Evolutionary conservation across 1,140 invertebrate genomes (phyloP), one percentile per base, ranked within the genome.

Genomic region (Papilio aristodemus): DNA sequence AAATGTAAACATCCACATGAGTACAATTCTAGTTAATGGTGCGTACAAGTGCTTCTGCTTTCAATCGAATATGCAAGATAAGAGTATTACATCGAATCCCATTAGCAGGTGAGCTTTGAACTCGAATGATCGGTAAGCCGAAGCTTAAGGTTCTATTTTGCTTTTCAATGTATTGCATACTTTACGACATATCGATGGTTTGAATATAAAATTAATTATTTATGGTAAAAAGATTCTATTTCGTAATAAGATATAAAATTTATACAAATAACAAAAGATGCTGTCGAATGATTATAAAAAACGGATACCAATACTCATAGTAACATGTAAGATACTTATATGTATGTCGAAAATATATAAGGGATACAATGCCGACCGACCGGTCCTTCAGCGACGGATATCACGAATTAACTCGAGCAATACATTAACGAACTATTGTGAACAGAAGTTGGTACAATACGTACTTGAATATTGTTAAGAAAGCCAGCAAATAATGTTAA

Each of bases 21-120:
- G 17, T 4, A 8, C 1, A 46, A 19, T 19, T 19, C 14, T 3
- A 19, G 14, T 46, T 19, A 9, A 46, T 19, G 19, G 10, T 17
- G 14, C 39, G 19, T 9, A 46, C 17, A 9, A 46, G 17, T 46
- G 43, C 14, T 11, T 38, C 37, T 46, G 43, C 14, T 46, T 46
- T 17, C 43, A 46, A 46, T 46, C 43, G 43, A 46, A 46, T 46
- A 46, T 46, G 43, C 43, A 46, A 46, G 43, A 19, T 46, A 46
- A 46, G 43, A 46, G 43, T 10, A 46, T 46, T 46, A 46, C 43
- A 22, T 8, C 43, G 4, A 46, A 46, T 19, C 43, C 43, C 43
- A 17, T 38, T 38, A 38, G 37, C 37, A 38, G 37, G 43, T 46
- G 43, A 46, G 43, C 43, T 46, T 46, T 46, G 43, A 46, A 46